Base-by-base conservation (phyloP, 2,797 vertebrate species). In the Clarias pachynema region DNA sequence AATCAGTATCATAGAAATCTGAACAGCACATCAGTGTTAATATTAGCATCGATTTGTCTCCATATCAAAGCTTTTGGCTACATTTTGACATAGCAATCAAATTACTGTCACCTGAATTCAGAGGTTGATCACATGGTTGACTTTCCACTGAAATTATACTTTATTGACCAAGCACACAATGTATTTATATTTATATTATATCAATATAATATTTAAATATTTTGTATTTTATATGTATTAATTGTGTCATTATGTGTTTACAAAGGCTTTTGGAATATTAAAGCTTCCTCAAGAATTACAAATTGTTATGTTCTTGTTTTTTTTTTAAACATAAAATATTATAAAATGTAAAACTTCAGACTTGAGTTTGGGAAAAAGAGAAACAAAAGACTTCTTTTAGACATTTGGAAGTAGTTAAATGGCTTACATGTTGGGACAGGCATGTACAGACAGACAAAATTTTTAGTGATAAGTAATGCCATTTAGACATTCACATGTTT, bases 331-430 rank as follows among this genome's bases (percentile, higher is more conserved):
- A 2, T 49, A 49, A 49, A 49, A 49, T 37, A 34, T 62, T 60
- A 26, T 81, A 31, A 81, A 81, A 66, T 74, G 37, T 18, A 8
- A 63, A 57, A 68, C 24, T 62, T 80, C 14, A 73, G n/a, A 49
- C 40, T 53, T 69, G 31, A 12, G 37, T 53, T n/a, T 44, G 5
- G 24, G 18, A 10, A 74, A 29, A 81, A 85, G 29, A 24, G 9
- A 81, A 49, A 40, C 69, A 81, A 57, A 80, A 63, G 65, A 49
- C 34, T 59, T 79, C 1, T 70, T 69, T 49, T 65, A 34, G 31
- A 29, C 24, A 85, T 59, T 68, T 70, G 53, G 69, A 85, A 65
- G 40, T 40, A 73, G 34, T 73, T 37, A 53, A 85, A 80, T 73
- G 66, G 29, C 24, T 56, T 49, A 74, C 70, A 53, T 74, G 56